Percentiles rank a stretch among this genome's conserved stretches.
These are phyloP conservation scores for Diorhabda sublineata DNA, from an alignment of 1,140 invertebrate genomes.

Conservation along the genomic window DNA sequence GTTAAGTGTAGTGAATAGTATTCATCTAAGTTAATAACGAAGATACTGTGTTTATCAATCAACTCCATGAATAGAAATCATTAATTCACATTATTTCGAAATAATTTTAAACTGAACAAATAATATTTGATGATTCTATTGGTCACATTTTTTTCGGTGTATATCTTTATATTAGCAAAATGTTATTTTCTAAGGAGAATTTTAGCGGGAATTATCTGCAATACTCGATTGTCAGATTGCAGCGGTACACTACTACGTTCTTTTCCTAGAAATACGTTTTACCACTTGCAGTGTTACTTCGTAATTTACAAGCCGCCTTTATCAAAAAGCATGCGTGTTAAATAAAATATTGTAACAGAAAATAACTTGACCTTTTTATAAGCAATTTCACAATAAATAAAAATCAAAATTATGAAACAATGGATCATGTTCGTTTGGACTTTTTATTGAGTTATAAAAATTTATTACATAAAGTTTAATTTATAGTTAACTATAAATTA, in stretches of 20 bases:
- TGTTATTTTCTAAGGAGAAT: neutral
- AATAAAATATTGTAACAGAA: slow-evolving; percentile 3
- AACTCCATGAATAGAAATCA: too few species aligned
- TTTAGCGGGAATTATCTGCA: neutral
- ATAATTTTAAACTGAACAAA: too few species aligned
- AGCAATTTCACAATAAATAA: slow-evolving; percentile 1
- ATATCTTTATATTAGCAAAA: neutral
- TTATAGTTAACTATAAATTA: too few species aligned
- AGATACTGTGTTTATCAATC: too few species aligned
- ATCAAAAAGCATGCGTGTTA: slow-evolving; percentile 2
- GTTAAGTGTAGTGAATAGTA: too few species aligned
- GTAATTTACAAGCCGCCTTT: slow-evolving; percentile 2
- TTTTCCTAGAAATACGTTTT: slow-evolving; percentile 1
- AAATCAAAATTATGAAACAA: neutral
- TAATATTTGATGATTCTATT: too few species aligned
- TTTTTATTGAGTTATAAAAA: too few species aligned
- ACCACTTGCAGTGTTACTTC: neutral
- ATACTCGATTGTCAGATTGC: neutral
- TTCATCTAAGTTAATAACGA: too few species aligned
- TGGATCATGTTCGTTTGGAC: too few species aligned
- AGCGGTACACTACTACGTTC: neutral
- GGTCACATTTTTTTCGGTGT: neutral
- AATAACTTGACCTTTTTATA: slow-evolving; percentile 3
- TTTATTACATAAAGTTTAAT: too few species aligned
- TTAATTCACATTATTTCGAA: too few species aligned